A percentile compares a stretch with the other conserved stretches of the same genome.
These are phyloP conservation scores for Penaeus indicus DNA, from an alignment of 1,140 invertebrate species.

Conservation along the genomic window DNA sequence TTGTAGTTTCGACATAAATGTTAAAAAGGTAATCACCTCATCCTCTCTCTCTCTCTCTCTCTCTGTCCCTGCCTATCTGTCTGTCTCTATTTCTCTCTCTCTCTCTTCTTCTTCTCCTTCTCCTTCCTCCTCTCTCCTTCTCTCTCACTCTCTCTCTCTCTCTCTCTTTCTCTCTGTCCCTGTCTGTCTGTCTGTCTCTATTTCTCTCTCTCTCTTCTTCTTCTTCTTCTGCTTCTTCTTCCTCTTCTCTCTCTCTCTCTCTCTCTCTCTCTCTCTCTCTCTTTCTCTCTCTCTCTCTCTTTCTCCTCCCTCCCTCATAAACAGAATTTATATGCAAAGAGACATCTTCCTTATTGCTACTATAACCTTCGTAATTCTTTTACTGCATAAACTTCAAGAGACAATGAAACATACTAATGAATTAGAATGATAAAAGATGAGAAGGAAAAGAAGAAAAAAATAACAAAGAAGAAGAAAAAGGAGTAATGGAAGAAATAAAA, in stretches of 20 bases:
- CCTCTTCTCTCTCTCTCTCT: not conserved
- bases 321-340: too few species aligned
- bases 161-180: not conserved
- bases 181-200: not conserved
- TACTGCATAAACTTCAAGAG: not conserved
- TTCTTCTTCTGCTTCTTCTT: not conserved
- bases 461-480: too few species aligned
- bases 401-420: too few species aligned
- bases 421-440: too few species aligned
- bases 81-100: constrained; percentile 31
- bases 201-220: constrained; percentile 14
- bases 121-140: not conserved
- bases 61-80: not conserved
- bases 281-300: not conserved
- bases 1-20: too few species aligned
- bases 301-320: not conserved
- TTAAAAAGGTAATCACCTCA: too few species aligned
- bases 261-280: not conserved
- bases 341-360: not conserved
- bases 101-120: constrained; percentile 6
- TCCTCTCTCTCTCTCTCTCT: too few species aligned
- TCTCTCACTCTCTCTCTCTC: not conserved
- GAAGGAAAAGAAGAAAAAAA: too few species aligned
- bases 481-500: too few species aligned
- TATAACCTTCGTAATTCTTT: not conserved